A percentile compares a stretch with the other conserved stretches of the same genome.
Conservation (phyloP, 2,888 invertebrate genomes). For the Drosophila paucipuncta region DNA sequence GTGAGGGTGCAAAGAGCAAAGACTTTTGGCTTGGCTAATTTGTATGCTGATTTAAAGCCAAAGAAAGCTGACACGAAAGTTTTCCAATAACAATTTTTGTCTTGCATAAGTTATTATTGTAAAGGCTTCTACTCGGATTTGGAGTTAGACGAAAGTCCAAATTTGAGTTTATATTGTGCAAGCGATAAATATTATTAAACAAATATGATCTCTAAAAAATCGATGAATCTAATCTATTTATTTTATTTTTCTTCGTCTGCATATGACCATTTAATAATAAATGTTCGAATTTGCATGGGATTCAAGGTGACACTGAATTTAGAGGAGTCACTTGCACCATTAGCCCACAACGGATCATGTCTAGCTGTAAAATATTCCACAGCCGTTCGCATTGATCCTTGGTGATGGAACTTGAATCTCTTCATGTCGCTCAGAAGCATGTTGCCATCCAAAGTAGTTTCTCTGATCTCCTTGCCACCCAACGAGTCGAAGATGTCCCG, state of each 20-base stretch:
- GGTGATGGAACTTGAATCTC: conserved; percentile 80
- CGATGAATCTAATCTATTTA: conserved; percentile 1
- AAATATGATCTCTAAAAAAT: neutral
- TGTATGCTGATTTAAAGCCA: neutral
- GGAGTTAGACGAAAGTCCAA: neutral
- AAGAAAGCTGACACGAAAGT: neutral
- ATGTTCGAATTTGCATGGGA: conserved; percentile 85
- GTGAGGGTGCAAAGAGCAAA: neutral
- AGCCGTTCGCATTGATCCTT: conserved; percentile 49
- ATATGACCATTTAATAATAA: conserved; percentile 62
- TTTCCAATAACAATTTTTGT: neutral
- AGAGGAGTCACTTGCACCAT: conserved; percentile 53
- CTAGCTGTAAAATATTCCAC: conserved; percentile 68
- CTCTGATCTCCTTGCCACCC: conserved; percentile 86
- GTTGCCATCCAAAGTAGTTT: conserved; percentile 91
- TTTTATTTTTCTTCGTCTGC: neutral
- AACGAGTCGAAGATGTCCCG: conserved; percentile 87
- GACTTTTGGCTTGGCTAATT: conserved; percentile 1
- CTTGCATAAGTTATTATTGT: neutral
- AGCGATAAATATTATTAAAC: neutral
- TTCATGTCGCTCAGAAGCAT: conserved; percentile 87
- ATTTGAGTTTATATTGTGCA: neutral
- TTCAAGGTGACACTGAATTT: conserved; percentile 77
- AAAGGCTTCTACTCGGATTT: neutral
- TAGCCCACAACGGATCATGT: conserved; percentile 64